A percentile compares a stretch with the other conserved stretches of the same genome.
These are phyloP conservation scores for Dusona sp. DNA, from an alignment of 2,888 invertebrate genomes.

Conservation along the genomic window DNA sequence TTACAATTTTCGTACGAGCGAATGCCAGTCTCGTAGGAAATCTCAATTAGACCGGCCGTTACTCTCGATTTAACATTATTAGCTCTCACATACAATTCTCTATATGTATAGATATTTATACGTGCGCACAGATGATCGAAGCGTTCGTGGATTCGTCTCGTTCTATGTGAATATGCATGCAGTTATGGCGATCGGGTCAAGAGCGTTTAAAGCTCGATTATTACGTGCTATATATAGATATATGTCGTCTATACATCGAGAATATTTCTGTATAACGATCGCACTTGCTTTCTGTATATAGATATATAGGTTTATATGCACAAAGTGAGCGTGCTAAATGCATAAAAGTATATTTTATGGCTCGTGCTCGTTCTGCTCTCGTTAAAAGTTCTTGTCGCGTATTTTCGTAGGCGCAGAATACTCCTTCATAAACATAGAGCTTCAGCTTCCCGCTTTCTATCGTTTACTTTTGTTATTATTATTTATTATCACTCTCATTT, in stretches of 20 bases:
- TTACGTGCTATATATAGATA: conserved; percentile 4
- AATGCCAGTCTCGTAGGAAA: conserved; percentile 74
- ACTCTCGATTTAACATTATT: conserved; percentile 64
- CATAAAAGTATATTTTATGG: conserved; percentile 60
- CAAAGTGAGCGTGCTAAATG: conserved; percentile 59
- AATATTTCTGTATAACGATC: conserved; percentile 7
- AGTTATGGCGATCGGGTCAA: conserved; percentile 70
- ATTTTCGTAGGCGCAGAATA: conserved; percentile 37
- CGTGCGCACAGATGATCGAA: neutral
- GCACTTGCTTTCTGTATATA: conserved; percentile 2
- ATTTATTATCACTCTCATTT: neutral
- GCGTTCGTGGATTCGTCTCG: conserved; percentile 43
- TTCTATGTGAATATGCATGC: neutral
- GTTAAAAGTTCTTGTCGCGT: conserved; percentile 8
- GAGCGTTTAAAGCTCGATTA: conserved; percentile 73
- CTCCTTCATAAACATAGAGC: conserved; percentile 38
- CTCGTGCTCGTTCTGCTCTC: conserved; percentile 71
- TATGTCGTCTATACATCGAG: neutral
- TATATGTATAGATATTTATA: neutral
- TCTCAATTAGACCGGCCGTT: conserved; percentile 74
- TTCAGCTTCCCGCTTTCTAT: neutral
- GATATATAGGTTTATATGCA: neutral
- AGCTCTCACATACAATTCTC: conserved; percentile 22
- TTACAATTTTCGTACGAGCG: conserved; percentile 17
- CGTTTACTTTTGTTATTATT: neutral